These are phyloP conservation scores for Rafetus swinhoei DNA, from an alignment of 2,113 vertebrate species.

Conservation along the genomic window DNA sequence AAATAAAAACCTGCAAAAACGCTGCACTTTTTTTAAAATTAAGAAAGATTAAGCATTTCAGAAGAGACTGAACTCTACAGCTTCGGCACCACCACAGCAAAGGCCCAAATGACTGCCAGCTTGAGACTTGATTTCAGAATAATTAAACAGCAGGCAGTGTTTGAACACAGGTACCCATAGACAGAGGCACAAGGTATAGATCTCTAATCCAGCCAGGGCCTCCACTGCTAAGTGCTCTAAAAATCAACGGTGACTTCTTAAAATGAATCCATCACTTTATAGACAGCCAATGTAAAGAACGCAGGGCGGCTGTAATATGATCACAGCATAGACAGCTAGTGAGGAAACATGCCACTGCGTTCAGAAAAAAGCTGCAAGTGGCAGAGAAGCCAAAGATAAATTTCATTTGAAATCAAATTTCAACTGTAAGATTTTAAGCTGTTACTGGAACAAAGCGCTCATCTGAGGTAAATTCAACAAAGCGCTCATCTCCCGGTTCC, in stretches of 20 bases:
- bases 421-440: background rate
- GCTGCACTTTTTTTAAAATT: background rate
- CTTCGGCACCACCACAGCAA: background rate
- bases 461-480: too few species aligned
- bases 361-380: background rate
- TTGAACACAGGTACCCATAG: background rate
- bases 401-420: constrained; percentile 24
- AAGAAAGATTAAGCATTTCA: background rate
- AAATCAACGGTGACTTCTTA: background rate
- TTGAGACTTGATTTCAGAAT: background rate
- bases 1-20: rapidly evolving
- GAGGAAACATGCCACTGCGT: background rate
- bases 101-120: background rate
- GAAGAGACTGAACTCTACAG: rapidly evolving
- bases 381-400: constrained; percentile 1
- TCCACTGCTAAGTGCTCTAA: background rate
- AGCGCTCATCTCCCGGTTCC: too few species aligned
- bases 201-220: background rate
- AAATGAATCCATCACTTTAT: background rate
- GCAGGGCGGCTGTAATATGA: background rate
- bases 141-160: background rate
- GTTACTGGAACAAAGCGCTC: background rate
- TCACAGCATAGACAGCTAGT: background rate
- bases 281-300: background rate
- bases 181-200: background rate